Evolutionary conservation across 2,888 invertebrate species (phyloP).

Genomic region (Holacanthella duospinosa): DNA sequence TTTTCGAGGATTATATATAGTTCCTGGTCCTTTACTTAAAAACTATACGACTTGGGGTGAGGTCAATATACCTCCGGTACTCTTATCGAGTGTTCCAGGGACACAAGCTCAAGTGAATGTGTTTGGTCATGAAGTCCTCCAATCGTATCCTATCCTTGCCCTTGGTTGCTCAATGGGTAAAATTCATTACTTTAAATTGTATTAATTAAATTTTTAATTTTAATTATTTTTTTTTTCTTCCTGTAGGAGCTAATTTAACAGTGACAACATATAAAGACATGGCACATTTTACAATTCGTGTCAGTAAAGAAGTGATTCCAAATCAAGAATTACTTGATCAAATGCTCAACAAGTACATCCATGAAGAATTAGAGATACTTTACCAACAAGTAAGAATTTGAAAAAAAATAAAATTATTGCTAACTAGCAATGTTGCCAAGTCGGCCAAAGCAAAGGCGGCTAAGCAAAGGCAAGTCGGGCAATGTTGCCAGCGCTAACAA

Average conservation of each 20-base stretch:
- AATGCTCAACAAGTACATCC: slow-evolving; percentile 32
- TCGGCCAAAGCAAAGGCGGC: no score
- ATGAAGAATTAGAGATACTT: slow-evolving; percentile 24
- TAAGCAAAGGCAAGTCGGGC: no score
- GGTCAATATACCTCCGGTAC: slow-evolving; percentile 32
- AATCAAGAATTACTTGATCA: slow-evolving; percentile 32
- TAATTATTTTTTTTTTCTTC: neutral
- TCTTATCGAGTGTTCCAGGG: slow-evolving; percentile 34
- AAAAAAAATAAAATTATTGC: no score
- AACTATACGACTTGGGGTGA: slow-evolving; percentile 36
- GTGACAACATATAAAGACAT: slow-evolving; percentile 31
- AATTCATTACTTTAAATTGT: neutral
- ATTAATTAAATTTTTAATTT: neutral
- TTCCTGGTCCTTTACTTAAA: slow-evolving; percentile 29
- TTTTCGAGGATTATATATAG: slow-evolving; percentile 31
- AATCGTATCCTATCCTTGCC: slow-evolving; percentile 29
- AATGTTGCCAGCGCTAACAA: neutral
- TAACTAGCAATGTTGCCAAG: no score
- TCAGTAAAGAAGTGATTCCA: slow-evolving; percentile 34
- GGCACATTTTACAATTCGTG: slow-evolving; percentile 32
- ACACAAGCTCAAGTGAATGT: slow-evolving; percentile 24
- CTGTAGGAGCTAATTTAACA: slow-evolving; percentile 30
- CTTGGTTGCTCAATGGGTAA: slow-evolving; percentile 32
- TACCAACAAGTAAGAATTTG: slow-evolving; percentile 28
- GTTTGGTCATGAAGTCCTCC: slow-evolving; percentile 27